Conservation (phyloP, 2,797 vertebrate genomes). For the Manis crassicaudata region DNA sequence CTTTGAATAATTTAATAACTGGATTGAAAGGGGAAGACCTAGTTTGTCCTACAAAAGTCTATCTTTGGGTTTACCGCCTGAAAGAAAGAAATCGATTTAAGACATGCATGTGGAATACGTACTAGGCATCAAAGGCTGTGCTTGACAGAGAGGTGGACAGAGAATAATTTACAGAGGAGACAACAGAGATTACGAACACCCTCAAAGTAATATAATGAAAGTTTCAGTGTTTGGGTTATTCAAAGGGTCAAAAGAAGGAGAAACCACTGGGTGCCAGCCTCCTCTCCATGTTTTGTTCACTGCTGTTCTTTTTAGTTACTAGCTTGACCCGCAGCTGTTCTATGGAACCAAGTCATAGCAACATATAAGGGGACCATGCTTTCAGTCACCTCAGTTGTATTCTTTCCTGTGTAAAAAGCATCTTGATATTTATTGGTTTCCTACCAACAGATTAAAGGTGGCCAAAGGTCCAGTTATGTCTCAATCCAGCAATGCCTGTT, state of each 20-base stretch:
- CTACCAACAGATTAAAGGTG: background rate
- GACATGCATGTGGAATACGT: background rate
- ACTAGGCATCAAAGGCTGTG: background rate
- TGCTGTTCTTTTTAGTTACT: background rate
- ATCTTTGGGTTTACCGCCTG: background rate
- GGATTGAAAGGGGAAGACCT: slow-evolving; percentile 26
- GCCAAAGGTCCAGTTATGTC: background rate
- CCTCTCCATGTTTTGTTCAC: background rate
- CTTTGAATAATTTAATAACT: slow-evolving; percentile 71
- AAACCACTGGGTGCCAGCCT: background rate
- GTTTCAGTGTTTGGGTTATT: background rate
- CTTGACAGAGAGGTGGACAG: background rate
- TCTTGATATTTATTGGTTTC: background rate
- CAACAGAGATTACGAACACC: background rate
- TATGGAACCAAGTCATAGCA: background rate
- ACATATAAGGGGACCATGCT: background rate
- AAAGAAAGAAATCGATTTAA: background rate
- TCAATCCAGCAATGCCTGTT: background rate
- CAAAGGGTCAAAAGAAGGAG: background rate
- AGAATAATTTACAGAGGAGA: background rate
- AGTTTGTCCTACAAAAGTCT: slow-evolving; percentile 14
- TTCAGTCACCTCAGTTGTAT: background rate
- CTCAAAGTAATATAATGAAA: background rate
- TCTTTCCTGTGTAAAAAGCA: background rate
- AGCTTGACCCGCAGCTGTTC: background rate